Evolutionary conservation across 2,888 invertebrate species (phyloP).

Genomic region (Cartodere bifasciata): DNA sequence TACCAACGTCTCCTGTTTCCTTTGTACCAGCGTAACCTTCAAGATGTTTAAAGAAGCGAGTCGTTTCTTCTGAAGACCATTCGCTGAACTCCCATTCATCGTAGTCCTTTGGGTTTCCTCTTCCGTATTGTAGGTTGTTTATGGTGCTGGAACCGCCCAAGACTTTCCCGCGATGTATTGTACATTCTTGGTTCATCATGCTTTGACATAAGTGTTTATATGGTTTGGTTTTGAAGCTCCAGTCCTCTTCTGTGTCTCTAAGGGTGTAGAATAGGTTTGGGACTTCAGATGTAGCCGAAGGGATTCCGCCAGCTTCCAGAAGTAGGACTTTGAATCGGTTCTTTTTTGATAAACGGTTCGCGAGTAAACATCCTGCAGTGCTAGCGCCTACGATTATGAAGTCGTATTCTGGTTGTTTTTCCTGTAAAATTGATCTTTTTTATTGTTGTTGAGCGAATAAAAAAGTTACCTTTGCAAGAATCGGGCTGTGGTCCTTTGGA

Average conservation of each 20-base stretch:
- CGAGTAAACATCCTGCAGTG: constrained; percentile 62
- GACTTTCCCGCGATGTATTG: constrained; percentile 36
- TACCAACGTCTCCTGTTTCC: constrained; percentile 7
- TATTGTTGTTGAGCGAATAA: not conserved
- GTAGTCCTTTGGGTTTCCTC: constrained; percentile 49
- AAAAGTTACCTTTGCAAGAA: constrained; percentile 18
- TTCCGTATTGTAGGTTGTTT: constrained; percentile 33
- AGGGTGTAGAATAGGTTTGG: constrained; percentile 10
- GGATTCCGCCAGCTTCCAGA: constrained; percentile 24
- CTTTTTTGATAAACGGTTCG: constrained; percentile 60
- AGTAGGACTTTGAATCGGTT: constrained; percentile 33
- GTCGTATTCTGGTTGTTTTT: constrained; percentile 32
- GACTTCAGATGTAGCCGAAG: constrained; percentile 17
- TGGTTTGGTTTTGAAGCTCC: constrained; percentile 11
- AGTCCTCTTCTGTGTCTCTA: constrained; percentile 9
- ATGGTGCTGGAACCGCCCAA: constrained; percentile 35
- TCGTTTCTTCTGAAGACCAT: constrained; percentile 42
- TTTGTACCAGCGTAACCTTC: constrained; percentile 10
- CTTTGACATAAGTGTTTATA: constrained; percentile 26
- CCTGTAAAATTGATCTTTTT: constrained; percentile 5
- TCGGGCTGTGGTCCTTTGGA: constrained; percentile 20
- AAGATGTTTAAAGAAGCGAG: constrained; percentile 6
- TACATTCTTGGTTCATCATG: constrained; percentile 15
- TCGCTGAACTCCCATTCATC: constrained; percentile 78
- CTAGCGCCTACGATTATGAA: constrained; percentile 59